phyloP scores from a whole-genome alignment of 2,797 vertebrate genomes.

The Phrynocephalus vlangalii region DNA sequence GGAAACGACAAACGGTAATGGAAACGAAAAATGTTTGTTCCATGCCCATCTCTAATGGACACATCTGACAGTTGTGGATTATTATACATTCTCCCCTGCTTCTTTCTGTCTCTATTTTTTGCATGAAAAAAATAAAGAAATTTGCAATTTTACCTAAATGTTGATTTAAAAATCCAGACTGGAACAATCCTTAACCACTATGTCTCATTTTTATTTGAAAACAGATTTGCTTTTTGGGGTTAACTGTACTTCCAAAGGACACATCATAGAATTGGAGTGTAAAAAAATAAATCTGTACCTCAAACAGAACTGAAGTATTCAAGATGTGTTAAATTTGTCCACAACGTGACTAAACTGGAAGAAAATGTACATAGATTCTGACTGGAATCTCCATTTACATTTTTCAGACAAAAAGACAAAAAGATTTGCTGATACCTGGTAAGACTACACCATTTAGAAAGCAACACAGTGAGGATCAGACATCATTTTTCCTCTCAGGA shows the following conservation, averaged over 20 bases:
- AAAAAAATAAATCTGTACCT: not conserved
- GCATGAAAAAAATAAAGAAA: too few relatives aligned
- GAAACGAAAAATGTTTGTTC: too few relatives aligned
- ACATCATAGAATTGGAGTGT: not conserved
- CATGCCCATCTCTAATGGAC: too few relatives aligned
- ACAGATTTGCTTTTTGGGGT: too few relatives aligned
- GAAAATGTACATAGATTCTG: not conserved
- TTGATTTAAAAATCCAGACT: too few relatives aligned
- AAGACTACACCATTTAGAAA: not conserved
- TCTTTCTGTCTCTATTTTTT: too few relatives aligned
- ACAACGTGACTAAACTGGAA: not conserved
- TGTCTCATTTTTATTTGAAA: too few relatives aligned
- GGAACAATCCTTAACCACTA: too few relatives aligned
- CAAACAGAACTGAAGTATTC: not conserved
- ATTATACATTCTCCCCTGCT: too few relatives aligned
- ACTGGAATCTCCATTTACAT: not conserved
- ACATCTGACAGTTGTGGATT: too few relatives aligned
- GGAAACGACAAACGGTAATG: too few relatives aligned
- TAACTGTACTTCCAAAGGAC: not conserved
- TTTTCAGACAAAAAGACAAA: not conserved
- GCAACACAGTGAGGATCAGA: constrained; percentile 12
- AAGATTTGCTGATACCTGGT: constrained; percentile 32
- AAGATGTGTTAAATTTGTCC: not conserved
- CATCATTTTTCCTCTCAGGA: constrained; percentile 37
- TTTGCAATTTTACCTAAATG: too few relatives aligned